Percentiles rank a stretch among this genome's conserved stretches.
phyloP scores from a whole-genome alignment of 2,113 vertebrate species.

The Phylloscopus whistleri region DNA sequence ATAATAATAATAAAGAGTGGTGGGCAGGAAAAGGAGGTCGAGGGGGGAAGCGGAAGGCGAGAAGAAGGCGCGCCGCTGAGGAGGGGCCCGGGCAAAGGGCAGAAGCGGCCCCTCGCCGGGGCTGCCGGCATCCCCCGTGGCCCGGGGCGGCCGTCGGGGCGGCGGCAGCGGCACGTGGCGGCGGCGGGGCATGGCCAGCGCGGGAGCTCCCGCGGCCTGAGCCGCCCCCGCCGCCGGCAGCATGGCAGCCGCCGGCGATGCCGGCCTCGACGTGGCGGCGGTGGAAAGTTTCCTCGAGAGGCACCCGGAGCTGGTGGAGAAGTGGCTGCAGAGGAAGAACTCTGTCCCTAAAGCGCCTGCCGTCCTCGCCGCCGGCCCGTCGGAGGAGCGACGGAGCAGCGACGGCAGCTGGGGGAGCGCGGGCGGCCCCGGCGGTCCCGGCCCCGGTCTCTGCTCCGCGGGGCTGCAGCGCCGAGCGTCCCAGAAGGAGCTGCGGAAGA shows the following conservation, averaged over 20 bases:
- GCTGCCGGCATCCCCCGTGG: neutral
- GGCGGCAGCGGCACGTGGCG: neutral
- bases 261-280: constrained; percentile 85
- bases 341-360: neutral
- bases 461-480: constrained; percentile 86
- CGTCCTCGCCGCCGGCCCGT: neutral
- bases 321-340: constrained; percentile 85
- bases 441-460: neutral
- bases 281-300: constrained; percentile 97
- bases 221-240: neutral
- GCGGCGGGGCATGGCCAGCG: neutral
- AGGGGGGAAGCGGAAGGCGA: neutral
- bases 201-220: neutral
- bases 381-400: neutral
- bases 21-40: neutral
- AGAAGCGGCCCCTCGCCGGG: neutral
- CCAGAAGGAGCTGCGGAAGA: constrained; percentile 93
- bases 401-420: neutral
- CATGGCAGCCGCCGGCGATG: constrained; percentile 77
- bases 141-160: neutral
- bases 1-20: neutral
- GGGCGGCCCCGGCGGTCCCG: neutral
- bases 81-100: neutral
- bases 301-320: constrained; percentile 90
- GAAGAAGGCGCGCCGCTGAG: neutral